Evolutionary conservation across 2,888 invertebrate species (phyloP), one percentile per base, ranked within the genome.

Genomic region (Seira sanloemensis): DNA sequence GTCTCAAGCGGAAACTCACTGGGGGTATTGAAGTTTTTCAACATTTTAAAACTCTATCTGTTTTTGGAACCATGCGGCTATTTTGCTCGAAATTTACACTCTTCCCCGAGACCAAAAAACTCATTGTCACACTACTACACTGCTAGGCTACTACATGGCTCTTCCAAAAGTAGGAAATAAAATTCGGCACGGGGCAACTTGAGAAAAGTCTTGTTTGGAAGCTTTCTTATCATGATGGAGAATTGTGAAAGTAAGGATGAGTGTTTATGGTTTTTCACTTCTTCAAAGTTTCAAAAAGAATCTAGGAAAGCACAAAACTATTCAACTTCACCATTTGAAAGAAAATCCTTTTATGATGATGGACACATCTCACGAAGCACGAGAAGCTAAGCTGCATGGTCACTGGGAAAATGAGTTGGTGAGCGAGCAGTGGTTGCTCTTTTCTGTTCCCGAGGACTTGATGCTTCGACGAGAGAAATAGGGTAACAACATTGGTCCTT

Each of bases 401-500:
- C 12, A 37, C 37, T 4, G 4, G 37, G 37, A 37, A 37, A 37
- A 37, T 37, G 12, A 37, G 37, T 4, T 37, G 37, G 37, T 37
- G 37, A 37, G 4, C 5, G 4, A 12, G 4, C 5, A 37, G 37
- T 37, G 37, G 37, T 12, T 37, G 37, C 12, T 37, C 37, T 37
- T 37, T 37, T 37, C 37, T 12, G 5, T 37, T 37, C 4, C 4
- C 37, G 37, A 37, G 37, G 4, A 37, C 37, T 37, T 37, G 37
- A 37, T 37, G 37, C 37, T 37, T 37, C 66, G 21, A 66, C 18
- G 69, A 27, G n/a, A 69, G 37, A 26, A 66, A 66, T 19, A 66
- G 66, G 4, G 66, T 19, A 66, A 66, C 66, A 66, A 21, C 66
- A 66, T 12, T 66, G 66, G 21, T 21, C 21, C 66, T 66, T 66